Conservation (phyloP, 2,888 invertebrate genomes). For the Ethmia dodecea region DNA sequence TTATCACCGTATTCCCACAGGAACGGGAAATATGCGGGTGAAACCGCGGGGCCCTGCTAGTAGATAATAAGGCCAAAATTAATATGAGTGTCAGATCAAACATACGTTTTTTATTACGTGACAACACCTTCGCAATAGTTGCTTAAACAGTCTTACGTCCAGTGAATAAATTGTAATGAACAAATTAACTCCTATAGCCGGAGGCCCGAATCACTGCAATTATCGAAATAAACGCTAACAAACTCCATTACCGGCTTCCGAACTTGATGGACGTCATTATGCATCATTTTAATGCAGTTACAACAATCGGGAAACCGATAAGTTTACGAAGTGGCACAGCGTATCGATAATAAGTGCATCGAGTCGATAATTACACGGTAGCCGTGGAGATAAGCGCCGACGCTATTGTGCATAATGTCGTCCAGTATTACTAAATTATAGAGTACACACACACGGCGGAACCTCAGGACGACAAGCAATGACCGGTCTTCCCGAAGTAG, state of each 20-base stretch:
- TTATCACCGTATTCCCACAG: too few species aligned
- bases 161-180: constrained; percentile 42
- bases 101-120: too few species aligned
- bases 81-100: too few species aligned
- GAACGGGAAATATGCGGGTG: too few species aligned
- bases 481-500: too few species aligned
- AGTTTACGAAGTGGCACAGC: constrained; percentile 36
- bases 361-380: constrained; percentile 62
- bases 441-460: too few species aligned
- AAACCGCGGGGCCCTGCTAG: too few species aligned
- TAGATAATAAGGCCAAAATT: too few species aligned
- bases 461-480: too few species aligned
- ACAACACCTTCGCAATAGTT: constrained; percentile 35
- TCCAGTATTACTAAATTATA: constrained; percentile 66
- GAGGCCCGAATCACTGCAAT: constrained; percentile 34
- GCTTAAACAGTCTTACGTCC: constrained; percentile 37
- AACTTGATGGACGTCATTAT: constrained; percentile 43
- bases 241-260: constrained; percentile 40
- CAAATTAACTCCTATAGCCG: constrained; percentile 37
- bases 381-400: constrained; percentile 53
- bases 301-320: constrained; percentile 54
- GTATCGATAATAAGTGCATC: constrained; percentile 48
- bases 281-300: constrained; percentile 55
- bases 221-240: constrained; percentile 49
- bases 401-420: constrained; percentile 68